These are phyloP conservation scores for Archips crataeganus DNA, from an alignment of 2,888 invertebrate species.

Conservation along the genomic window DNA sequence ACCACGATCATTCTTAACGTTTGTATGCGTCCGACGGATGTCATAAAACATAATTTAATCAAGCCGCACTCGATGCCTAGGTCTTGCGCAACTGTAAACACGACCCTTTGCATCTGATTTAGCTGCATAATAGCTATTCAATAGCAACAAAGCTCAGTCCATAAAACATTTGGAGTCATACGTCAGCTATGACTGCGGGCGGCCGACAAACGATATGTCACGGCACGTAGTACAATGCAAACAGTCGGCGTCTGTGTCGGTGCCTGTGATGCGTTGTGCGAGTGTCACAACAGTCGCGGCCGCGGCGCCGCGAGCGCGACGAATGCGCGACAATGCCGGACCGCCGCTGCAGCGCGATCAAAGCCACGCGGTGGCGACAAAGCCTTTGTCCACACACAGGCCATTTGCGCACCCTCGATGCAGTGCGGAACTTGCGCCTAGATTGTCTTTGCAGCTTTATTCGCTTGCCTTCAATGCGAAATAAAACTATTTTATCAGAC, in stretches of 20 bases:
- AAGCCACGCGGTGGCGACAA: slow-evolving; percentile 68
- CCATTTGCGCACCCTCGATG: slow-evolving; percentile 36
- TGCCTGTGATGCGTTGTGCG: slow-evolving; percentile 66
- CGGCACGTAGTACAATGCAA: slow-evolving; percentile 83
- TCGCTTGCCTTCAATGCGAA: background rate
- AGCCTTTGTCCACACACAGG: slow-evolving; percentile 73
- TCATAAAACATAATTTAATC: slow-evolving; percentile 28
- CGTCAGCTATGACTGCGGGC: slow-evolving; percentile 61
- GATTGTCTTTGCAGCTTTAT: background rate
- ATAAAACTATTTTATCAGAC: no score
- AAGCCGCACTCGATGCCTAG: slow-evolving; percentile 25
- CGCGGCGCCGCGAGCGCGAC: slow-evolving; percentile 70
- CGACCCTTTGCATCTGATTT: slow-evolving; percentile 59
- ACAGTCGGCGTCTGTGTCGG: slow-evolving; percentile 82
- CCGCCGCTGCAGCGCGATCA: slow-evolving; percentile 60
- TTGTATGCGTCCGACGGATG: background rate
- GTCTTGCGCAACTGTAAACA: slow-evolving; percentile 68
- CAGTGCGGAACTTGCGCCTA: background rate
- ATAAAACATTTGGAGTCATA: slow-evolving; percentile 67
- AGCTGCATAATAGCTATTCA: slow-evolving; percentile 54
- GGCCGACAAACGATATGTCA: slow-evolving; percentile 79
- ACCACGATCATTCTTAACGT: background rate
- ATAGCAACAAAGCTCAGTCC: slow-evolving; percentile 67
- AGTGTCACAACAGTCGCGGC: slow-evolving; percentile 72
- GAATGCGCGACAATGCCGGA: slow-evolving; percentile 75